Percentiles rank a stretch among this genome's conserved stretches.
These are phyloP conservation scores for Campoletis raptor DNA, from an alignment of 2,888 invertebrate species.

Conservation along the genomic window DNA sequence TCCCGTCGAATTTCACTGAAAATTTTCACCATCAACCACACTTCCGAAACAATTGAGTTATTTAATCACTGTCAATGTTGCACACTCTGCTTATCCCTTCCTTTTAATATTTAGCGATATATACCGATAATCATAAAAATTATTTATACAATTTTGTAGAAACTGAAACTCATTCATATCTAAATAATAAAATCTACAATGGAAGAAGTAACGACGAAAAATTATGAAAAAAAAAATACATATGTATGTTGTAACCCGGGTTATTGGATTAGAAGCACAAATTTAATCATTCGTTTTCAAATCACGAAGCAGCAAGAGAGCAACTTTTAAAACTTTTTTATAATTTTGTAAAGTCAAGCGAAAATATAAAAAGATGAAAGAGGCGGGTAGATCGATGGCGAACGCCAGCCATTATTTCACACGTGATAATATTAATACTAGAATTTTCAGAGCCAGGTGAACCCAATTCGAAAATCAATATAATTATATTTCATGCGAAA, in stretches of 20 bases:
- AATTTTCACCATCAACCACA: constrained; percentile 20
- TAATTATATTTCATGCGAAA: background rate
- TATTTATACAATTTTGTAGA: background rate
- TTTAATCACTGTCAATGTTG: constrained; percentile 34
- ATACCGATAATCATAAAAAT: constrained; percentile 15
- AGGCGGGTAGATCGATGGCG: background rate
- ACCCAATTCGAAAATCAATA: too few relatives aligned
- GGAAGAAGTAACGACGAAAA: background rate
- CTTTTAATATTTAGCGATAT: background rate
- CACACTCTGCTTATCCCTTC: background rate
- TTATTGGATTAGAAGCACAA: background rate
- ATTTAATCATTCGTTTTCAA: too few relatives aligned
- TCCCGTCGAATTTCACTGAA: background rate
- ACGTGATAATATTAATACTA: background rate
- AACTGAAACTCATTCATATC: background rate
- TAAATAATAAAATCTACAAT: background rate
- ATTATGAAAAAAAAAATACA: background rate
- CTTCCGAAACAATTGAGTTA: constrained; percentile 16
- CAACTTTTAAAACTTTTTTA: background rate
- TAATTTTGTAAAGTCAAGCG: background rate
- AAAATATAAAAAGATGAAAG: too few relatives aligned
- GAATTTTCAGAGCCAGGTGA: background rate
- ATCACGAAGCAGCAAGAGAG: too few relatives aligned
- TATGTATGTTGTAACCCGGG: background rate
- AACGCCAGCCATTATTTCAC: background rate